phyloP scores from a whole-genome alignment of 2,888 invertebrate genomes.

The Parnassius glacialis region DNA sequence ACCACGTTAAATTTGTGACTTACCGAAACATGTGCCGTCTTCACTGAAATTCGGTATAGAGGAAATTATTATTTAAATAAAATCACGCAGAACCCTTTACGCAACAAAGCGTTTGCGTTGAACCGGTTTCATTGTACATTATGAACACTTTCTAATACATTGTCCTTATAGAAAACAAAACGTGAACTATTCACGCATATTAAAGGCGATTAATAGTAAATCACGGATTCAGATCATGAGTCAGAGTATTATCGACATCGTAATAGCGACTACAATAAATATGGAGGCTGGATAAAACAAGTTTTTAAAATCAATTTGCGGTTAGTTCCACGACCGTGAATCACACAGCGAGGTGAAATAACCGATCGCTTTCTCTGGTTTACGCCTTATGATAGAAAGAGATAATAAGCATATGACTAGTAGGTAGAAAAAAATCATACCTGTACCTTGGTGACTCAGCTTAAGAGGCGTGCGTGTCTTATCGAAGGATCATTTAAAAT shows the following conservation, averaged over 20 bases:
- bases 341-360: conserved; percentile 45
- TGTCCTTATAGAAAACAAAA: conserved; percentile 39
- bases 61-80: not conserved
- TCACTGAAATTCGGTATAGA: no score
- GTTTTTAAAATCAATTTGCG: conserved; percentile 54
- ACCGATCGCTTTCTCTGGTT: conserved; percentile 34
- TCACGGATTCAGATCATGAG: conserved; percentile 47
- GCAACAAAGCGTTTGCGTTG: not conserved
- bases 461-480: conserved; percentile 29
- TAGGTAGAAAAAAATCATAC: conserved; percentile 32
- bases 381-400: conserved; percentile 35
- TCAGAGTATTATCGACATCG: conserved; percentile 37
- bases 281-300: conserved; percentile 50
- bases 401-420: conserved; percentile 33
- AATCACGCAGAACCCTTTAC: conserved; percentile 10
- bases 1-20: no score
- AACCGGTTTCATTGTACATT: conserved; percentile 17
- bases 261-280: conserved; percentile 39
- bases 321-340: conserved; percentile 54
- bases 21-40: no score
- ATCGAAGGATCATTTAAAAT: conserved; percentile 17
- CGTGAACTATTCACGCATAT: conserved; percentile 40
- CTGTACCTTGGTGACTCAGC: conserved; percentile 41
- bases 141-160: conserved; percentile 40
- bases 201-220: conserved; percentile 40